Conservation (phyloP, 2,888 invertebrate genomes). For the Polia nebulosa region DNA sequence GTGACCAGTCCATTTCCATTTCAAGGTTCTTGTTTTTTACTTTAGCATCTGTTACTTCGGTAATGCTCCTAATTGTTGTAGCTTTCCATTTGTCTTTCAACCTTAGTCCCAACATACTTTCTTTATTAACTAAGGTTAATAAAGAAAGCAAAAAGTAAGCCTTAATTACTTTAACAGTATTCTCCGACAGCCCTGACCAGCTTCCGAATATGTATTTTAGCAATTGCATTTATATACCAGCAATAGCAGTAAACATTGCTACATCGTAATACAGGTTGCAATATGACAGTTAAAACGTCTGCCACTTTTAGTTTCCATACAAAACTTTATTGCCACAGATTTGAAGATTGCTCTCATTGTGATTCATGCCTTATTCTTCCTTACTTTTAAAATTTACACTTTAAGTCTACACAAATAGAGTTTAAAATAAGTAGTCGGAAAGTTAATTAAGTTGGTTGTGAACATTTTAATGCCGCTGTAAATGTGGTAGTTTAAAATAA, state of each 20-base stretch:
- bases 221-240: conserved; percentile 68
- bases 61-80: no score
- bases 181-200: conserved; percentile 45
- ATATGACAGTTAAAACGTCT: conserved; percentile 47
- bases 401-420: conserved; percentile 7
- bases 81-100: no score
- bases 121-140: no score
- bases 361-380: conserved; percentile 51
- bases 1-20: no score
- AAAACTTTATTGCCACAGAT: conserved; percentile 55
- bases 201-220: conserved; percentile 59
- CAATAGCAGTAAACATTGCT: conserved; percentile 58
- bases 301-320: conserved; percentile 51
- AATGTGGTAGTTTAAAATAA: conserved; percentile 25
- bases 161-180: no score
- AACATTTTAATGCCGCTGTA: conserved; percentile 44
- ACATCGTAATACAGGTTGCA: conserved; percentile 63
- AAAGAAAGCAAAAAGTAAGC: no score
- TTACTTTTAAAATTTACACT: conserved; percentile 36
- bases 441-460: conserved; percentile 45
- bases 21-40: no score
- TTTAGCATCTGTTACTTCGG: no score
- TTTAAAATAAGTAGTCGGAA: conserved; percentile 8
- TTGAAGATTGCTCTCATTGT: conserved; percentile 49
- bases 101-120: no score